phyloP scores from a whole-genome alignment of 2,888 invertebrate genomes.

The Pomacea canaliculata region DNA sequence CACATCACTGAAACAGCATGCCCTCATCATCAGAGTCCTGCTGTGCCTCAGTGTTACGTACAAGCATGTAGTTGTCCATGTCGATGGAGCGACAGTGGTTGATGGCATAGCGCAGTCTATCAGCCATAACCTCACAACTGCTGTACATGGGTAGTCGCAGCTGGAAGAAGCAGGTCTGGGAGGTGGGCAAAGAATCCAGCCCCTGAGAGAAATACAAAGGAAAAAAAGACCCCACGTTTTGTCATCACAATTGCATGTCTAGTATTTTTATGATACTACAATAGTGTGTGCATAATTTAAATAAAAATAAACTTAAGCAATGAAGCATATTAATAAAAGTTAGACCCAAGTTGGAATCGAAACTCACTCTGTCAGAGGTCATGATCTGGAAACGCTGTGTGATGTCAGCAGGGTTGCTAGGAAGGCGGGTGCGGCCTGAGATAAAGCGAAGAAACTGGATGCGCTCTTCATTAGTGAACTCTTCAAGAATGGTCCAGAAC shows the following conservation, averaged over 20 bases:
- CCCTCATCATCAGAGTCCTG: constrained; percentile 47
- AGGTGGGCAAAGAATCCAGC: constrained; percentile 76
- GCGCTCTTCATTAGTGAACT: constrained; percentile 76
- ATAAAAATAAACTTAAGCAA: no score
- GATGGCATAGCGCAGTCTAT: constrained; percentile 77
- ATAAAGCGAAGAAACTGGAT: constrained; percentile 79
- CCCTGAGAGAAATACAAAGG: constrained; percentile 41
- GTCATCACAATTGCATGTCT: no score
- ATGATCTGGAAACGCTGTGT: constrained; percentile 77
- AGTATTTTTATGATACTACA: no score
- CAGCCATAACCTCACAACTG: constrained; percentile 75
- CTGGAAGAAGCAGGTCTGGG: constrained; percentile 77
- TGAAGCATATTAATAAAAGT: constrained; percentile 69
- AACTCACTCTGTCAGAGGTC: constrained; percentile 67
- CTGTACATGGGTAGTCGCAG: constrained; percentile 77
- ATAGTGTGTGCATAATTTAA: no score
- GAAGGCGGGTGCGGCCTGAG: constrained; percentile 77
- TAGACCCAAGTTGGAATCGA: constrained; percentile 42
- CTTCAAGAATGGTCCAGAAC: constrained; percentile 77
- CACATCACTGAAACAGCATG: background rate
- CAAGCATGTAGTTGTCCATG: constrained; percentile 80
- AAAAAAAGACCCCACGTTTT: background rate
- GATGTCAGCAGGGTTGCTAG: constrained; percentile 77
- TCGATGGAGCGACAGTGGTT: constrained; percentile 79
- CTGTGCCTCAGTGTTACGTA: constrained; percentile 72